Evolutionary conservation across 2,888 invertebrate species (phyloP).

Genomic region (Dorcus hopei): DNA sequence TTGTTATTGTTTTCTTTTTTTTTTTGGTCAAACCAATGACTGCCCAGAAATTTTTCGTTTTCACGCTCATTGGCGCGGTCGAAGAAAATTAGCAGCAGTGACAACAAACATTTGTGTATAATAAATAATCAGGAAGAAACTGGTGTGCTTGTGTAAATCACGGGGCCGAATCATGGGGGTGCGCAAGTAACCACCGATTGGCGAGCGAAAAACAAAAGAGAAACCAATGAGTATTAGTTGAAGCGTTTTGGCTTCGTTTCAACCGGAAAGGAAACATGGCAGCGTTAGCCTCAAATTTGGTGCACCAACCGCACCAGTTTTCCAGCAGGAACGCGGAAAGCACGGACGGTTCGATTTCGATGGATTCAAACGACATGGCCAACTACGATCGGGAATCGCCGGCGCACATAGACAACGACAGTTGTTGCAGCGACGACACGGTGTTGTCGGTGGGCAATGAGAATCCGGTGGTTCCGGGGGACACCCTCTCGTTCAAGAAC

Average conservation of each 20-base stretch:
- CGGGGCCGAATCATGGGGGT: background rate
- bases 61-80: too few relatives aligned
- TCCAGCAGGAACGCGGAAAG: conserved; percentile 35
- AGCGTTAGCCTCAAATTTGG: conserved; percentile 25
- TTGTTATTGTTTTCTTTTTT: too few relatives aligned
- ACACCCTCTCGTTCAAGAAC: conserved; percentile 60
- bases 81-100: too few relatives aligned
- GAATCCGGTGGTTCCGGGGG: conserved; percentile 45
- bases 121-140: background rate
- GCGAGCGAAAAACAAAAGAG: background rate
- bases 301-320: conserved; percentile 36
- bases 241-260: background rate
- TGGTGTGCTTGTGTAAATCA: background rate
- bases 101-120: too few relatives aligned
- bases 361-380: conserved; percentile 43
- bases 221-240: background rate
- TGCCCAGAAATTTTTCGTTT: too few relatives aligned
- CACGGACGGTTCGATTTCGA: conserved; percentile 43
- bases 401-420: conserved; percentile 53
- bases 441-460: conserved; percentile 81
- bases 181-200: background rate
- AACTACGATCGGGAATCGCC: conserved; percentile 42
- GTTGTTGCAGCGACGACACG: conserved; percentile 74
- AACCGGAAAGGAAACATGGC: conserved; percentile 19
- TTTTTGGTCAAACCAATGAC: too few relatives aligned